Percentiles rank a stretch among this genome's conserved stretches.
phyloP scores from a whole-genome alignment of 2,888 invertebrate species.

The Mesodorylaimus sp. region DNA sequence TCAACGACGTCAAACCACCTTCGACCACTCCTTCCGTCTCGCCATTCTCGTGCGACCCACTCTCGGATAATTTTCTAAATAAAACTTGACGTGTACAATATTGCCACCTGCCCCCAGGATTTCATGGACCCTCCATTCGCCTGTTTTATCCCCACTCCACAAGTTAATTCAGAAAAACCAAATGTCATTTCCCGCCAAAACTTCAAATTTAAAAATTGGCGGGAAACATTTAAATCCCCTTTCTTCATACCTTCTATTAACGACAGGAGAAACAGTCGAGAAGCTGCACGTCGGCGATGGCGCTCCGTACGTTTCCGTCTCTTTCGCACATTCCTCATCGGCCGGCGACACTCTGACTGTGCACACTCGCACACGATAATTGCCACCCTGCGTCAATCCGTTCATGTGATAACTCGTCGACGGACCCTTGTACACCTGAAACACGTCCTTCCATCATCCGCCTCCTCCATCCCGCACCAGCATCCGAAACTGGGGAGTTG shows the following conservation, averaged over 20 bases:
- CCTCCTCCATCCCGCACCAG: too few species aligned
- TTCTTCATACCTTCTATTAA: background rate
- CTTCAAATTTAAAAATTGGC: too few species aligned
- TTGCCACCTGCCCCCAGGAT: background rate
- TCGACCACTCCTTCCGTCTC: slow-evolving; percentile 15
- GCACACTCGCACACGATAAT: slow-evolving; percentile 57
- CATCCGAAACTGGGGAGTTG: too few species aligned
- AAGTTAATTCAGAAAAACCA: too few species aligned
- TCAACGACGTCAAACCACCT: too few species aligned
- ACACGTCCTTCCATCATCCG: too few species aligned
- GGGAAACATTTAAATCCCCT: too few species aligned
- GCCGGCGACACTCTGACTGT: slow-evolving; percentile 47
- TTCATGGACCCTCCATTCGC: background rate
- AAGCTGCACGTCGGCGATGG: slow-evolving; percentile 49
- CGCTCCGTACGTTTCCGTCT: slow-evolving; percentile 45
- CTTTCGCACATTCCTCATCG: slow-evolving; percentile 12
- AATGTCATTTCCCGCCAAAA: too few species aligned
- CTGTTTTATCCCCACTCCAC: too few species aligned
- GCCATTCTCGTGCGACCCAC: slow-evolving; percentile 1
- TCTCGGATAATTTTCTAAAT: slow-evolving; percentile 2
- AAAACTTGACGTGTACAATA: slow-evolving; percentile 1
- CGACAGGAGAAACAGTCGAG: slow-evolving; percentile 14
- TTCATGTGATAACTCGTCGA: slow-evolving; percentile 38
- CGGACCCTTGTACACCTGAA: slow-evolving; percentile 37
- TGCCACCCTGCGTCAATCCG: slow-evolving; percentile 52